Conservation (phyloP, 2,888 invertebrate genomes). For the Coleophora flavipennella region DNA sequence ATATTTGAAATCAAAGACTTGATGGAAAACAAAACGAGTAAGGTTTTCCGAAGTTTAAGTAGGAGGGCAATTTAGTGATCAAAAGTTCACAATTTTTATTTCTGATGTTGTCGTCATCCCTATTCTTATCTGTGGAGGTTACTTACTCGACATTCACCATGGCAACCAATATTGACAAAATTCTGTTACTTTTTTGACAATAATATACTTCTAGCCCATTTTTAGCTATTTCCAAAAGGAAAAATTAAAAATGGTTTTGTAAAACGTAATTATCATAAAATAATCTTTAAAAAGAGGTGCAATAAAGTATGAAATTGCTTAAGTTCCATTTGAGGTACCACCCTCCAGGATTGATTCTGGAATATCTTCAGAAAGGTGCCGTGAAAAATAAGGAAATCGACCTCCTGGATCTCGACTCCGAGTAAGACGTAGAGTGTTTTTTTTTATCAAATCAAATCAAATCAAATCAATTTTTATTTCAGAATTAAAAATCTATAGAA, state of each 20-base stretch:
- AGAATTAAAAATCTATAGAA: no score
- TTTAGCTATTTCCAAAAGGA: slow-evolving; percentile 3
- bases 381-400: slow-evolving; percentile 76
- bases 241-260: slow-evolving; percentile 18
- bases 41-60: no score
- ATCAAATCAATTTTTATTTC: no score
- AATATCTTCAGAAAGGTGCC: slow-evolving; percentile 72
- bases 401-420: slow-evolving; percentile 73
- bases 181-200: slow-evolving; percentile 22
- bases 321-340: slow-evolving; percentile 81
- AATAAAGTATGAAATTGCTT: slow-evolving; percentile 73
- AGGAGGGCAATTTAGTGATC: no score
- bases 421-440: slow-evolving; percentile 49
- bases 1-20: no score
- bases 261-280: slow-evolving; percentile 9
- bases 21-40: no score
- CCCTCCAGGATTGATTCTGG: slow-evolving; percentile 79
- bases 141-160: slow-evolving; percentile 27
- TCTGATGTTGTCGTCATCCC: no score
- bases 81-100: no score
- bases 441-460: not conserved
- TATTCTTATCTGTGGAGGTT: no score
- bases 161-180: slow-evolving; percentile 53
- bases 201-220: slow-evolving; percentile 18
- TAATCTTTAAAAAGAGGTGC: not conserved